These are phyloP conservation scores for Planiliza haematocheilus DNA, from an alignment of 2,113 vertebrate species.

Conservation along the genomic window DNA sequence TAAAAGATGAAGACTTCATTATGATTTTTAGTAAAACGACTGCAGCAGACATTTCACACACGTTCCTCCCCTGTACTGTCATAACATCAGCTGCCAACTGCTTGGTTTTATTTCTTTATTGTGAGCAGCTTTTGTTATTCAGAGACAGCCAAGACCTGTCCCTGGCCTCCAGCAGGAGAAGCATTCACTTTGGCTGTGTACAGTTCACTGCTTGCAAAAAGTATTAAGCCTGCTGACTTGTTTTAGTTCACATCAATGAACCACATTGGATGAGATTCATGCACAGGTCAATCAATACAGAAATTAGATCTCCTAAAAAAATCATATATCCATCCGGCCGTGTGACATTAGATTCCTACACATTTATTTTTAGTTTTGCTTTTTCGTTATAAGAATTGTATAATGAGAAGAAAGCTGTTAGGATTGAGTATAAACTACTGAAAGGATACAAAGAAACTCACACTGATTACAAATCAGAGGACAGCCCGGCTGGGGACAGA, in stretches of 20 bases:
- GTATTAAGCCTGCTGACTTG: background rate
- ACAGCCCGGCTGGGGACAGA: background rate
- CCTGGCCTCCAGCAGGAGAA: background rate
- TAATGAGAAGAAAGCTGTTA: too few relatives aligned
- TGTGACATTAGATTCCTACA: too few relatives aligned
- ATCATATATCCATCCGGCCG: background rate
- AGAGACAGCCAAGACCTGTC: background rate
- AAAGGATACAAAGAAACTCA: too few relatives aligned
- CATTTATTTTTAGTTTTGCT: too few relatives aligned
- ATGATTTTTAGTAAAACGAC: background rate
- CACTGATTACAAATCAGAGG: too few relatives aligned
- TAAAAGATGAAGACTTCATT: constrained; percentile 8
- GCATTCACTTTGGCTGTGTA: background rate
- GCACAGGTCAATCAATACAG: background rate
- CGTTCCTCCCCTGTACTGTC: background rate
- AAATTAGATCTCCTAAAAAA: background rate
- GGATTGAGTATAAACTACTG: too few relatives aligned
- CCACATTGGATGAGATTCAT: constrained; percentile 16
- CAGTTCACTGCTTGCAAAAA: background rate
- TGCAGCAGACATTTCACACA: constrained; percentile 3
- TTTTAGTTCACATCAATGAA: constrained; percentile 17
- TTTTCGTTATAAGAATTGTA: too few relatives aligned
- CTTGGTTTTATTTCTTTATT: constrained; percentile 11
- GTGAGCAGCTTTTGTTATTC: constrained; percentile 8
- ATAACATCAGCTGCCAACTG: background rate